A percentile compares a stretch with the other conserved stretches of the same genome.
Evolutionary conservation across 2,113 vertebrate genomes (phyloP).

Genomic region (Rhinoderma darwinii): DNA sequence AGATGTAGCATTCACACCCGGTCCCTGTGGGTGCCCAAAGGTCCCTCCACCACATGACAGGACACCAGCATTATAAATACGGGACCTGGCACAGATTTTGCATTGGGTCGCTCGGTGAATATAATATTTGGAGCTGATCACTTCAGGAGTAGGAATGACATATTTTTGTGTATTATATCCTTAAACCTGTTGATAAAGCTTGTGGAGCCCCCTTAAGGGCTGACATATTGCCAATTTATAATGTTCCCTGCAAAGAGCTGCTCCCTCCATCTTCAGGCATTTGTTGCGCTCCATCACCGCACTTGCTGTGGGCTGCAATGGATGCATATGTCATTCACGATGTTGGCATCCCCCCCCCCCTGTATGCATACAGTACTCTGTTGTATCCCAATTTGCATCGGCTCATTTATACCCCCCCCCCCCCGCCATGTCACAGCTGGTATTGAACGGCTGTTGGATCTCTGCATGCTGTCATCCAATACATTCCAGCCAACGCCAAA

Average conservation of each 20-base stretch:
- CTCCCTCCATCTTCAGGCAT: background rate
- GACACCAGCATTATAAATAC: no score
- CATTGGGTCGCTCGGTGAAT: no score
- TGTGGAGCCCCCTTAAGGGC: background rate
- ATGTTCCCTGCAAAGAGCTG: background rate
- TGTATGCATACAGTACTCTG: constrained; percentile 39
- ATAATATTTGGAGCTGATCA: background rate
- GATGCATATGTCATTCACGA: constrained; percentile 50
- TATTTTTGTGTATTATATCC: background rate
- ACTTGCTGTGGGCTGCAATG: constrained; percentile 19
- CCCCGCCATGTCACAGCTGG: constrained; percentile 55
- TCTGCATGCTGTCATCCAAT: constrained; percentile 49
- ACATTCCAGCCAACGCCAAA: constrained; percentile 38
- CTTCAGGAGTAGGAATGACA: background rate
- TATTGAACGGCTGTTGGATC: constrained; percentile 46
- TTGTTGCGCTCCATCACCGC: background rate
- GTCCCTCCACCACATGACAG: no score
- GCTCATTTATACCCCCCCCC: constrained; percentile 52
- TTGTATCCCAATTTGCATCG: constrained; percentile 56
- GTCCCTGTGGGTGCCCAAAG: no score
- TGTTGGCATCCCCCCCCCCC: constrained; percentile 33
- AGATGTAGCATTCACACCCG: no score
- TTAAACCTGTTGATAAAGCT: background rate
- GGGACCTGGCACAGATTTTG: no score
- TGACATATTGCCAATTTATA: background rate